Percentiles rank a stretch among this genome's conserved stretches.
Evolutionary conservation across 2,888 invertebrate species (phyloP).

Genomic region (Drosophila diplacantha): DNA sequence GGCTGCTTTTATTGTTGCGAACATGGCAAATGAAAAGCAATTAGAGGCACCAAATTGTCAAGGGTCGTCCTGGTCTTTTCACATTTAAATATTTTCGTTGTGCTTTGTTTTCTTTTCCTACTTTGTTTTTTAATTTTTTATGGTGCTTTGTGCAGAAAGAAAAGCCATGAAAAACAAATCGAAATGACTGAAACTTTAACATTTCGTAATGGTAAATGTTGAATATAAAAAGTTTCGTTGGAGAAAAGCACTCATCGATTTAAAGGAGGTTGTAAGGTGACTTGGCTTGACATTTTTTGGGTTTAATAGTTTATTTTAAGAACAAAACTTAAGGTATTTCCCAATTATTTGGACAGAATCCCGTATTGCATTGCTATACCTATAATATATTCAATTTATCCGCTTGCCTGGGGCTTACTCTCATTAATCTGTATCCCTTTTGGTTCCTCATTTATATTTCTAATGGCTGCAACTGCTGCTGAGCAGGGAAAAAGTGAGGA

Average conservation of each 20-base stretch:
- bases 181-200: slow-evolving; percentile 6
- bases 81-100: slow-evolving; percentile 19
- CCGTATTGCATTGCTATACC: not conserved
- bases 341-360: not conserved
- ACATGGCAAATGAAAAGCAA: slow-evolving; percentile 40
- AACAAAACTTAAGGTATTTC: not conserved
- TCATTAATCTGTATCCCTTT: slow-evolving; percentile 39
- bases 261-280: not conserved
- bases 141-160: not conserved
- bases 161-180: slow-evolving; percentile 1
- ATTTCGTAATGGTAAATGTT: slow-evolving; percentile 5
- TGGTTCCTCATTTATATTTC: slow-evolving; percentile 19
- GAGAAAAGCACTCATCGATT: not conserved
- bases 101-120: not conserved
- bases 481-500: not conserved
- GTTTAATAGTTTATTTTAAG: not conserved
- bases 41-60: slow-evolving; percentile 41
- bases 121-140: not conserved
- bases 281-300: not conserved
- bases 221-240: slow-evolving; percentile 1
- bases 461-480: slow-evolving; percentile 20
- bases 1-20: slow-evolving; percentile 29
- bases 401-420: slow-evolving; percentile 11
- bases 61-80: slow-evolving; percentile 7
- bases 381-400: slow-evolving; percentile 9